Evolutionary conservation across 2,113 vertebrate genomes (phyloP).

Genomic region (Pelvicachromis taeniatus): DNA sequence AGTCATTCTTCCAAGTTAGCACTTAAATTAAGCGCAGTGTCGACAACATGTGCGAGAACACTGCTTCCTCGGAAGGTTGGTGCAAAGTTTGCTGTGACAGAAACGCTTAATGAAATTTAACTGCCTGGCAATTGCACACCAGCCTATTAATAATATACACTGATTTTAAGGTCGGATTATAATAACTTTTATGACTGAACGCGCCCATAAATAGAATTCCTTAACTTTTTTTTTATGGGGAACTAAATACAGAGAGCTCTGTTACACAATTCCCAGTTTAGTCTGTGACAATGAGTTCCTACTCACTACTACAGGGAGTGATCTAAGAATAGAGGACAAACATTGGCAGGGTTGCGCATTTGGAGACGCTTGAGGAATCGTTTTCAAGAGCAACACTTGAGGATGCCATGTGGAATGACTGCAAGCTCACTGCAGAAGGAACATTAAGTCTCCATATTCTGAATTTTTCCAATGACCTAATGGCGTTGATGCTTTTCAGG

Average conservation of each 20-base stretch:
- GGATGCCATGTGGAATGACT: slow-evolving; percentile 38
- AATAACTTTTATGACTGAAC: not conserved
- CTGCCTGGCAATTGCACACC: not conserved
- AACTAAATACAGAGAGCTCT: slow-evolving; percentile 8
- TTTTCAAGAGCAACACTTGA: slow-evolving; percentile 43
- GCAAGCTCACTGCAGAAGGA: not conserved
- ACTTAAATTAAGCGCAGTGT: not conserved
- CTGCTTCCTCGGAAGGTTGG: not conserved
- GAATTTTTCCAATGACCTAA: slow-evolving; percentile 45
- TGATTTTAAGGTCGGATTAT: not conserved
- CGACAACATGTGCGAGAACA: not conserved
- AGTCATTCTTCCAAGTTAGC: not conserved
- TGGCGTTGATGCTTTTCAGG: not conserved
- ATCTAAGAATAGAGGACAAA: slow-evolving; percentile 44
- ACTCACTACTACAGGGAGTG: slow-evolving; percentile 29
- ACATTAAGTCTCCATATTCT: slow-evolving; percentile 24
- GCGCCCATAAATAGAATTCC: slow-evolving; percentile 2
- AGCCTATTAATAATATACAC: not conserved
- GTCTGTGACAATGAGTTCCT: slow-evolving; percentile 41
- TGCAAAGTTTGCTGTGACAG: not conserved
- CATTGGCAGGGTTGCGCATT: slow-evolving; percentile 23
- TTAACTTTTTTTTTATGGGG: not conserved
- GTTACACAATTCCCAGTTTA: slow-evolving; percentile 28
- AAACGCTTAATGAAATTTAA: not conserved
- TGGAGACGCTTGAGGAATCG: slow-evolving; percentile 37